Conservation (phyloP, 2,888 invertebrate genomes). For the Argyra leucocephala region DNA sequence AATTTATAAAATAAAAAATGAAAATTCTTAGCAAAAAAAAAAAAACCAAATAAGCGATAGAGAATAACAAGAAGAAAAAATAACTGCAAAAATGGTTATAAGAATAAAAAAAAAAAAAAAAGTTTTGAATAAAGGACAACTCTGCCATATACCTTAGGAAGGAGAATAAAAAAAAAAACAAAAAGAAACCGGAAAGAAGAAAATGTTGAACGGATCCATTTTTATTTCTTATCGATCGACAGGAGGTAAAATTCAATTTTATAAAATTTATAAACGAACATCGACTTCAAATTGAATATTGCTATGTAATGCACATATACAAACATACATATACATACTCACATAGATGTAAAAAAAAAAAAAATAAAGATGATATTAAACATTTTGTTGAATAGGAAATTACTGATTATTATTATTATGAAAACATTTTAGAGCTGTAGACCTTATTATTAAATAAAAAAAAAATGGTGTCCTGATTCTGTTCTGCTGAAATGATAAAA, state of each 20-base stretch:
- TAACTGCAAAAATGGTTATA: not conserved
- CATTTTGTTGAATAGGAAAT: too few relatives aligned
- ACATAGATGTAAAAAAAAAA: too few relatives aligned
- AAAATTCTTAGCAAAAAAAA: not conserved
- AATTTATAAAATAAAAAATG: not conserved
- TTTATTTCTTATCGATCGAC: not conserved
- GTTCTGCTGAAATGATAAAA: too few relatives aligned
- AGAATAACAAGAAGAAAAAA: not conserved
- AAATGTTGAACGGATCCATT: not conserved
- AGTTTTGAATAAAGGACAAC: not conserved
- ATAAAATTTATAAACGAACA: not conserved
- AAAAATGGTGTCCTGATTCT: too few relatives aligned
- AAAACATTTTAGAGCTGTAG: too few relatives aligned
- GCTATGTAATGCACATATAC: too few relatives aligned
- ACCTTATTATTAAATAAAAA: too few relatives aligned
- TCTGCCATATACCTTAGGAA: not conserved
- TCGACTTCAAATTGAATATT: not conserved
- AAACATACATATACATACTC: too few relatives aligned
- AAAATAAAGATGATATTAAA: too few relatives aligned
- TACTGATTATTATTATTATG: too few relatives aligned
- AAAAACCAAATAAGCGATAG: not conserved
- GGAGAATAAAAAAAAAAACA: not conserved
- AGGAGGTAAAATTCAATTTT: conserved; percentile 1
- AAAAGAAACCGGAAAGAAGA: not conserved
- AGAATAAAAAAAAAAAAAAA: not conserved